Conservation (phyloP, 2,113 vertebrate species). For the Tauraco erythrolophus region DNA sequence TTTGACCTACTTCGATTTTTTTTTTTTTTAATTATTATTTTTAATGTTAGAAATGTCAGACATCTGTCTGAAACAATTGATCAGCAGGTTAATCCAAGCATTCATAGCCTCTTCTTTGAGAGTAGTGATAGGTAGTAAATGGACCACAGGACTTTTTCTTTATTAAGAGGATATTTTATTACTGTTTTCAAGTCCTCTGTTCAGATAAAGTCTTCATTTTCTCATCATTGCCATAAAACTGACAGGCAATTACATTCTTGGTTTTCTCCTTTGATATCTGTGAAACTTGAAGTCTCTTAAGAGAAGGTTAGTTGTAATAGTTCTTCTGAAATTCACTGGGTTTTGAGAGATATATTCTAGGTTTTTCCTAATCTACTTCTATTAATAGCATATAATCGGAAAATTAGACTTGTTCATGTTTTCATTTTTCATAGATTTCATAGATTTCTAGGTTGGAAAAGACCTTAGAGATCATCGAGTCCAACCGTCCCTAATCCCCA, state of each 20-base stretch:
- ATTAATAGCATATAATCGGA: not conserved
- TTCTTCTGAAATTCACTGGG: not conserved
- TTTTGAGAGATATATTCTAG: not conserved
- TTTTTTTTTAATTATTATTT: not conserved
- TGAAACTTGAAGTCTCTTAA: not conserved
- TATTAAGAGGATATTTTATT: not conserved
- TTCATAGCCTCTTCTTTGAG: not conserved
- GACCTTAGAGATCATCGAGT: too few species aligned
- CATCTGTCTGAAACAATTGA: not conserved
- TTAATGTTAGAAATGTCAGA: not conserved
- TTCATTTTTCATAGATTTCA: too few species aligned
- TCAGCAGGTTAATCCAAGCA: not conserved
- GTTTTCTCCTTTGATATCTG: not conserved
- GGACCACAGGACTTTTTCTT: not conserved
- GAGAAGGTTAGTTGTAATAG: not conserved
- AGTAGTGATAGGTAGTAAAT: not conserved
- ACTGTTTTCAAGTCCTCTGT: not conserved
- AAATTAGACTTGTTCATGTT: not conserved
- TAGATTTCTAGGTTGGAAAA: too few species aligned
- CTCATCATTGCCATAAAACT: not conserved
- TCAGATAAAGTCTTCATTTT: not conserved
- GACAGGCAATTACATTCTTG: not conserved
- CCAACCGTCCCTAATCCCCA: too few species aligned
- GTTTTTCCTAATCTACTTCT: not conserved
- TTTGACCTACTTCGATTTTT: not conserved